Base-by-base conservation (phyloP, 1,140 invertebrate species). In the Chrysopa pallens region DNA sequence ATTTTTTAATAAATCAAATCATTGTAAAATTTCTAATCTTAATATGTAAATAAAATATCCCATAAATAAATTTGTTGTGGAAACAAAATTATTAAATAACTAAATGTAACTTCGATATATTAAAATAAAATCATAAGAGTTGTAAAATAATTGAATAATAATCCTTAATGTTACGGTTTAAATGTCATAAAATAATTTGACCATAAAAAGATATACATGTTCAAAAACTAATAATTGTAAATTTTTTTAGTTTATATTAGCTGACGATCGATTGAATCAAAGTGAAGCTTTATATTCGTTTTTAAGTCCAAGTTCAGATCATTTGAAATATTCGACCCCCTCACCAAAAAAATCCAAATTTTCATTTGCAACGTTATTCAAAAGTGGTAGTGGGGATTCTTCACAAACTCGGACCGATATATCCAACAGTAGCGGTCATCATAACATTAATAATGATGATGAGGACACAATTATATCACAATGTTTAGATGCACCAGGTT, bases 201-300 rank as follows among this genome's bases (percentile, higher is more conserved):
- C n/a, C n/a, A n/a, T n/a, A n/a, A n/a, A n/a, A n/a, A n/a, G n/a
- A n/a, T n/a, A n/a, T n/a, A n/a, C n/a, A n/a, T n/a, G 0, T 14
- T 43, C n/a, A 40, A 38, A 27, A 13, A 27, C 17, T 23, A 23
- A 23, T 23, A 23, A 23, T 23, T 23, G 2, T 23, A 23, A 43
- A 46, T 52, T 54, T 51, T 52, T 66, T 47, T 51, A 88, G 84
- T 81, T 79, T 56, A 76, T 91, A 43, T 66, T 89, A 55, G 80
- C 84, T 61, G 85, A 92, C 57, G 85, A 89, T 39, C 69, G 76
- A 48, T 63, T 91, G 42, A 84, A 84, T 63, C 81, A 86, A 64
- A 85, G 84, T 58, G 87, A 92, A 63, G 80, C 84, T 29, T 66
- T 92, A 41, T 92, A 89, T 58, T 76, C 80, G 44, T 92, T 92